Evolutionary conservation across 2,797 vertebrate species (phyloP), one percentile per base, ranked within the genome.

Genomic region (Arnoldichthys spilopterus): DNA sequence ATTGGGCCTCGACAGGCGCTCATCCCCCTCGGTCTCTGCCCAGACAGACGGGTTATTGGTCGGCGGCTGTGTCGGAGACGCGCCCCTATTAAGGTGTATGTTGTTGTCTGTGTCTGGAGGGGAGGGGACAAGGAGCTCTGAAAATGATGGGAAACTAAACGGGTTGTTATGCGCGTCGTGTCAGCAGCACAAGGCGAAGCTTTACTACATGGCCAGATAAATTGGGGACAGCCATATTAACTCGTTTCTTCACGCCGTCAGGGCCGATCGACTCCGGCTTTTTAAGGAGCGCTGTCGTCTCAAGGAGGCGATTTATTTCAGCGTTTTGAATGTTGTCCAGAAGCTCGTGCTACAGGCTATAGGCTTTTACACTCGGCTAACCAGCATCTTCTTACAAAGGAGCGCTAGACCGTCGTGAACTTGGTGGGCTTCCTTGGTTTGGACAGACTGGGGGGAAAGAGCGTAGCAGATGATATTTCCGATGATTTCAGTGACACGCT

Each of bases 101-200:
- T 93, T 93, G 91, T 94, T 93, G 92, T 94, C 91, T 92, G 88
- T 86, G 90, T 92, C 92, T 94, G 86, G 89, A 90, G 85, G 84
- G 88, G 88, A 92, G 88, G 93, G 91, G 85, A 87, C 87, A 88
- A 88, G 89, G 83, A 86, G 84, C 87, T 83, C 77, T 69, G 74
- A 86, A 86, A 40, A 88, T 88, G 82, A 88, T 88, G 89, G 84
- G 82, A 88, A 64, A 87, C 89, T 89, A 86, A 88, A 87, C 80
- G 82, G 87, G 82, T 85, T 89, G 86, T 89, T 89, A 89, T 87
- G 87, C 85, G 87, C 82, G 82, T 82, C 82, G 87, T 88, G 86
- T 87, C 84, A 86, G 82, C 81, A 84, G 85, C 84, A 80, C 82
- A 83, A 85, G 83, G 81, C 83, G 81, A 86, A 85, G 61, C 61